These are phyloP conservation scores for Bettongia penicillata DNA, from an alignment of 2,113 vertebrate species.

Conservation along the genomic window DNA sequence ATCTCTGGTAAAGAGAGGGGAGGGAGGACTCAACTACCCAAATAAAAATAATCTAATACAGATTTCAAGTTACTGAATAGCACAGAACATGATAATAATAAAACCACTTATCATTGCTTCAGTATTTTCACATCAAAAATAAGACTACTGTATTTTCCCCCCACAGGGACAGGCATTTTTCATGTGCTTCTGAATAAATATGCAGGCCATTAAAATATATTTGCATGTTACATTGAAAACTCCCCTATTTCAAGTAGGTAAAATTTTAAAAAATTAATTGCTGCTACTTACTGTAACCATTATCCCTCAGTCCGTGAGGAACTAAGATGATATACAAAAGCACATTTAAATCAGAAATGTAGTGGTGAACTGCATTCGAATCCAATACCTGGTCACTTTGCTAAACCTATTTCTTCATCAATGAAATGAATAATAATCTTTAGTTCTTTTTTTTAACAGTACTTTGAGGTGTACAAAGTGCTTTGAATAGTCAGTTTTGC, in stretches of 20 bases:
- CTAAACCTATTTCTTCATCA: background rate
- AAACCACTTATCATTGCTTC: slow-evolving; percentile 57
- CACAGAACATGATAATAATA: slow-evolving; percentile 60
- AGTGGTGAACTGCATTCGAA: background rate
- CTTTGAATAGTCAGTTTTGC: background rate
- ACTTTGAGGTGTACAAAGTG: background rate
- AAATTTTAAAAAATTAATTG: slow-evolving; percentile 57
- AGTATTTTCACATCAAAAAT: slow-evolving; percentile 44
- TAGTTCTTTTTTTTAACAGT: background rate
- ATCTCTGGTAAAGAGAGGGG: slow-evolving; percentile 31
- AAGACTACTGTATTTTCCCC: slow-evolving; percentile 69
- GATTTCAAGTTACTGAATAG: slow-evolving; percentile 69
- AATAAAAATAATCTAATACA: slow-evolving; percentile 71
- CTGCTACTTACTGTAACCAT: slow-evolving; percentile 25
- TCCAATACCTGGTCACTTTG: background rate
- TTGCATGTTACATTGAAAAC: slow-evolving; percentile 59
- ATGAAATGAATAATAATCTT: background rate
- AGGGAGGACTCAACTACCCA: slow-evolving; percentile 52
- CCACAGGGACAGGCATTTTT: slow-evolving; percentile 57
- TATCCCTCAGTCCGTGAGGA: slow-evolving; percentile 17
- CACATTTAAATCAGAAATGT: background rate
- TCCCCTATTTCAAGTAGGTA: slow-evolving; percentile 51
- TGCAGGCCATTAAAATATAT: slow-evolving; percentile 70
- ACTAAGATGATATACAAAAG: background rate
- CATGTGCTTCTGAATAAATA: slow-evolving; percentile 58